Evolutionary conservation across 2,888 invertebrate genomes (phyloP).

Genomic region (Synergus gifuensis): DNA sequence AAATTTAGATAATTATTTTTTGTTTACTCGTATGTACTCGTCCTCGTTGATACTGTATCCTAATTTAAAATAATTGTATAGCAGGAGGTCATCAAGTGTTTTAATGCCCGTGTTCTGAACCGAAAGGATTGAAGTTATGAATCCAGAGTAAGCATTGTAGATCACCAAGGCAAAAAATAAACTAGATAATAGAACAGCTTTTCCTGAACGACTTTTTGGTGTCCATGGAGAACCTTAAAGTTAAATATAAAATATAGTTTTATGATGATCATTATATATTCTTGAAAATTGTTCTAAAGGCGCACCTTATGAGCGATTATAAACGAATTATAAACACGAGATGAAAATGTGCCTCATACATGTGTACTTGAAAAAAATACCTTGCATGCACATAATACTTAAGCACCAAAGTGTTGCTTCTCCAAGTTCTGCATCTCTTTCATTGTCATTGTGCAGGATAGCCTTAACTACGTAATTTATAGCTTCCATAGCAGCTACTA

Average conservation of each 20-base stretch:
- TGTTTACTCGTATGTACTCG: slow-evolving; percentile 81
- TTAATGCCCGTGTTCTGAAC: slow-evolving; percentile 80
- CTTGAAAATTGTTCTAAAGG: not conserved
- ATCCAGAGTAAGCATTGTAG: slow-evolving; percentile 84
- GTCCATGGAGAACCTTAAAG: slow-evolving; percentile 81
- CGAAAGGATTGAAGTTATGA: slow-evolving; percentile 83
- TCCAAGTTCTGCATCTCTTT: slow-evolving; percentile 73
- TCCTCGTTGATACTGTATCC: slow-evolving; percentile 83
- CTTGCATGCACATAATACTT: slow-evolving; percentile 84
- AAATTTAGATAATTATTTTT: not conserved
- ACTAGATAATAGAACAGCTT: slow-evolving; percentile 80
- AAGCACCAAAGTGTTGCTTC: slow-evolving; percentile 83
- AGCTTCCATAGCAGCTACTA: slow-evolving; percentile 79
- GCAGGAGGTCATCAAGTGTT: slow-evolving; percentile 81
- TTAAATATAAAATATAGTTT: not conserved
- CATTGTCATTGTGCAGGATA: slow-evolving; percentile 70
- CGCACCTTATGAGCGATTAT: not conserved
- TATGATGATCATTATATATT: not conserved
- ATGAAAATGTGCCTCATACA: too few relatives aligned
- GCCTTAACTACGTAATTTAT: slow-evolving; percentile 77
- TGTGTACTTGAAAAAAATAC: slow-evolving; percentile 68
- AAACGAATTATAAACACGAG: too few relatives aligned
- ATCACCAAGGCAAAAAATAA: slow-evolving; percentile 82
- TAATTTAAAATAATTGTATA: slow-evolving; percentile 80
- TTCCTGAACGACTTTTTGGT: slow-evolving; percentile 80